Conservation (phyloP, 2,113 vertebrate species). For the Phodopus roborovskii region DNA sequence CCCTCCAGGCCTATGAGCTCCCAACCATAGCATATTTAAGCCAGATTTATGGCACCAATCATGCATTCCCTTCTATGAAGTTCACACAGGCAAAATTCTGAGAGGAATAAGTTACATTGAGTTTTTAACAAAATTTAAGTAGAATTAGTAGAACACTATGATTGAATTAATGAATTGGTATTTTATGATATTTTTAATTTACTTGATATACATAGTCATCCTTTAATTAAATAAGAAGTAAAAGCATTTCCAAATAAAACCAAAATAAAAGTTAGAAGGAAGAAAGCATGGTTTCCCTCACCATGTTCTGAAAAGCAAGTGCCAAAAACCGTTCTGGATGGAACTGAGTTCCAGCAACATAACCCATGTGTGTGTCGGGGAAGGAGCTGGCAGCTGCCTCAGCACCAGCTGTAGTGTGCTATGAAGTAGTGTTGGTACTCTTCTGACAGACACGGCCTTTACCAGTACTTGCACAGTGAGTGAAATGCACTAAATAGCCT, state of each 20-base stretch:
- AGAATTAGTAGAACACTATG: too few relatives aligned
- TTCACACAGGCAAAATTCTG: neutral
- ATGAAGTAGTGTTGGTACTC: rapidly evolving
- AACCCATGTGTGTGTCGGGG: neutral
- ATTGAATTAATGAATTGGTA: neutral
- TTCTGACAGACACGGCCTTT: neutral
- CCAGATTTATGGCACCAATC: neutral
- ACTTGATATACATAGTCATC: neutral
- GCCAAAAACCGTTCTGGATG: neutral
- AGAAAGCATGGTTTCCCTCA: rapidly evolving
- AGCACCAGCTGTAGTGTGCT: neutral
- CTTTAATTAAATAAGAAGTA: neutral
- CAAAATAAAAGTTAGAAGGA: neutral
- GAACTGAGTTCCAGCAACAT: neutral
- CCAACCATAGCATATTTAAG: neutral
- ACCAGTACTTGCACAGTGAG: neutral
- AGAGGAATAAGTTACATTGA: neutral
- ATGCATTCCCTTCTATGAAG: neutral
- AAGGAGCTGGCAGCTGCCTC: neutral
- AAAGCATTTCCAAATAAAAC: neutral
- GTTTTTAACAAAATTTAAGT: neutral
- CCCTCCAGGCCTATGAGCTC: neutral
- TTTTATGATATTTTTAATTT: neutral
- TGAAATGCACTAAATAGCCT: neutral
- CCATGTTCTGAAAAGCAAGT: neutral